Conservation (phyloP, 2,888 invertebrate species). For the Allacma fusca region DNA sequence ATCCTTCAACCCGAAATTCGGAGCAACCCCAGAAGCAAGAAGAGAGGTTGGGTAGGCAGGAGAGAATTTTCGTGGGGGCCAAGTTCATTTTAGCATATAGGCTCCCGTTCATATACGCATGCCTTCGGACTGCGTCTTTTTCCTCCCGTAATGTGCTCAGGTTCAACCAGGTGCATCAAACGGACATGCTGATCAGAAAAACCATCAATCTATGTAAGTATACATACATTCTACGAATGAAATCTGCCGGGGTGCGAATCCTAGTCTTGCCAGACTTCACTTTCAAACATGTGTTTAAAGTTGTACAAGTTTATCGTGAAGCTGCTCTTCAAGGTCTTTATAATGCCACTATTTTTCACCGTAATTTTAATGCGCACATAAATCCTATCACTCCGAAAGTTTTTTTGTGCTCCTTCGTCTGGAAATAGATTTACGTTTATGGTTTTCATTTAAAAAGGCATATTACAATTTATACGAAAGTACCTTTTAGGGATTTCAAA, state of each 20-base stretch:
- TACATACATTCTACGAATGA: background rate
- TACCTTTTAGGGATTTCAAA: too few relatives aligned
- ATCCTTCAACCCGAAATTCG: constrained; percentile 44
- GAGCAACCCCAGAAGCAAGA: constrained; percentile 17
- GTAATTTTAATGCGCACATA: constrained; percentile 1
- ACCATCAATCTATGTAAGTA: background rate
- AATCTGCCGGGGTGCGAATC: background rate
- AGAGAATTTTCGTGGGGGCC: constrained; percentile 34
- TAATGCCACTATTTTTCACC: background rate
- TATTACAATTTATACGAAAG: too few relatives aligned
- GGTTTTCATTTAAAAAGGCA: background rate
- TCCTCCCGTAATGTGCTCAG: background rate
- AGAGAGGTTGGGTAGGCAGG: constrained; percentile 18
- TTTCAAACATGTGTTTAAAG: background rate
- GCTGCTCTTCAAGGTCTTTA: background rate
- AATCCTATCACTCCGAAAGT: background rate
- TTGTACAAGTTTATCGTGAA: background rate
- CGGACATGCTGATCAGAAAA: background rate
- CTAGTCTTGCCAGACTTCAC: background rate
- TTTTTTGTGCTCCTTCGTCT: background rate
- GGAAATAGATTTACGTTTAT: background rate
- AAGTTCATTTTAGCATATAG: constrained; percentile 35
- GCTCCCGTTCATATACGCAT: constrained; percentile 31
- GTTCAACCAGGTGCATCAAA: constrained; percentile 1
- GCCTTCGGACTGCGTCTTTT: constrained; percentile 23